Evolutionary conservation across 1,140 invertebrate species (phyloP).

Genomic region (Acromyrmex heyeri): DNA sequence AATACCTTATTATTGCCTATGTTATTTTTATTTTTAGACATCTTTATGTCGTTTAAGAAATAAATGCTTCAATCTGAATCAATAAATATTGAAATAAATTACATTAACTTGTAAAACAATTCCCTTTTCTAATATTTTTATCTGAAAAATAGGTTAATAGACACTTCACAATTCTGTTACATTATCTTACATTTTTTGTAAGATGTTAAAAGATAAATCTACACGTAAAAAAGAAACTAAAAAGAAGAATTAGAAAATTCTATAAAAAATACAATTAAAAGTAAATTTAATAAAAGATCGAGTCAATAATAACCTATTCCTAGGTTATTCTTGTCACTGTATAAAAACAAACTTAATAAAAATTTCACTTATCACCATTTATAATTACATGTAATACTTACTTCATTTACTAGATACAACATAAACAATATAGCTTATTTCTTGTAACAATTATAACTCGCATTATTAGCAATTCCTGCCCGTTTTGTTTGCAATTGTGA

Average conservation of each 20-base stretch:
- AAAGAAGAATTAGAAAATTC: background rate
- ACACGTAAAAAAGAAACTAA: background rate
- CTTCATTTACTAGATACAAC: background rate
- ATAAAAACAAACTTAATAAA: background rate
- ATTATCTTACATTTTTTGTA: background rate
- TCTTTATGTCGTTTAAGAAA: conserved; percentile 36
- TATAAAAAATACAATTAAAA: conserved; percentile 6
- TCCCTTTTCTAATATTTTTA: background rate
- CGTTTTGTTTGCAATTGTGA: background rate
- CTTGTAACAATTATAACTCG: background rate
- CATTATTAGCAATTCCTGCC: background rate
- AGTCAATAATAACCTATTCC: background rate
- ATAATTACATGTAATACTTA: background rate
- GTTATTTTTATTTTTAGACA: conserved; percentile 64
- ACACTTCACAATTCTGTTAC: background rate
- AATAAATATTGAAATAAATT: background rate
- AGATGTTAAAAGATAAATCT: background rate
- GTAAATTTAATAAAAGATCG: background rate
- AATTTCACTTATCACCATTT: background rate
- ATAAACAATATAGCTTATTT: background rate
- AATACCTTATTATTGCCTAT: conserved; percentile 61
- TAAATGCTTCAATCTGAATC: background rate
- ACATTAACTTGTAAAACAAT: background rate
- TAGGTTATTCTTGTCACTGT: background rate
- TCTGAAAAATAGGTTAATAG: conserved; percentile 15